Conservation (phyloP, 1,140 invertebrate species). For the Drosophila nasuta region DNA sequence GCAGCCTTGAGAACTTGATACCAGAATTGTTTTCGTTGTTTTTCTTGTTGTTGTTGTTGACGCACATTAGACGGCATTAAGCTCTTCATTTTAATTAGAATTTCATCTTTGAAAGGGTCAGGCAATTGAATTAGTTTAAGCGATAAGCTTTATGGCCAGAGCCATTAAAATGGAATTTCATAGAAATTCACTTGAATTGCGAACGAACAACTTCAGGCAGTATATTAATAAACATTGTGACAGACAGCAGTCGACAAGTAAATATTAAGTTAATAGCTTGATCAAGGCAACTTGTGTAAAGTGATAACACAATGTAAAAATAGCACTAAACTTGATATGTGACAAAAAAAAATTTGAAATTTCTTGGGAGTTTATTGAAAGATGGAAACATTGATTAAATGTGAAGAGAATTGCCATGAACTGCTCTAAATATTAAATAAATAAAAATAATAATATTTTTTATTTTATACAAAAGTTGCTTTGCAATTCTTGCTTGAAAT, state of each 20-base stretch:
- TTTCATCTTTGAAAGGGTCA: slow-evolving; percentile 19
- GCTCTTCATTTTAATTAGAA: slow-evolving; percentile 44
- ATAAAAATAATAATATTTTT: too few relatives aligned
- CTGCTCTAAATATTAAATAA: too few relatives aligned
- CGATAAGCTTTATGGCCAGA: slow-evolving; percentile 23
- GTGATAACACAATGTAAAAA: not conserved
- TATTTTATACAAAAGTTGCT: too few relatives aligned
- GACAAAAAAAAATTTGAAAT: too few relatives aligned
- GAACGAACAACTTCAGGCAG: not conserved
- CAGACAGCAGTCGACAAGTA: not conserved
- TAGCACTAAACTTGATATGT: too few relatives aligned
- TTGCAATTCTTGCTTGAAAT: too few relatives aligned
- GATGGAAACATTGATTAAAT: too few relatives aligned
- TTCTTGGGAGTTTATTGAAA: too few relatives aligned
- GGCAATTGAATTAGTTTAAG: slow-evolving; percentile 46
- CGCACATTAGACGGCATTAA: slow-evolving; percentile 38
- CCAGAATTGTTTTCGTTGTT: slow-evolving; percentile 8
- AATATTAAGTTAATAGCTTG: not conserved
- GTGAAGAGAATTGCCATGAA: too few relatives aligned
- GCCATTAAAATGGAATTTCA: slow-evolving; percentile 24
- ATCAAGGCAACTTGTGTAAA: not conserved
- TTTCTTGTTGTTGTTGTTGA: slow-evolving; percentile 7
- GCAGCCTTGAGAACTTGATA: slow-evolving; percentile 6
- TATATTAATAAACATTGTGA: slow-evolving; percentile 17
- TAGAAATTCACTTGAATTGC: slow-evolving; percentile 11